Evolutionary conservation across 2,113 vertebrate species (phyloP).

Genomic region (Pan troglodytes): DNA sequence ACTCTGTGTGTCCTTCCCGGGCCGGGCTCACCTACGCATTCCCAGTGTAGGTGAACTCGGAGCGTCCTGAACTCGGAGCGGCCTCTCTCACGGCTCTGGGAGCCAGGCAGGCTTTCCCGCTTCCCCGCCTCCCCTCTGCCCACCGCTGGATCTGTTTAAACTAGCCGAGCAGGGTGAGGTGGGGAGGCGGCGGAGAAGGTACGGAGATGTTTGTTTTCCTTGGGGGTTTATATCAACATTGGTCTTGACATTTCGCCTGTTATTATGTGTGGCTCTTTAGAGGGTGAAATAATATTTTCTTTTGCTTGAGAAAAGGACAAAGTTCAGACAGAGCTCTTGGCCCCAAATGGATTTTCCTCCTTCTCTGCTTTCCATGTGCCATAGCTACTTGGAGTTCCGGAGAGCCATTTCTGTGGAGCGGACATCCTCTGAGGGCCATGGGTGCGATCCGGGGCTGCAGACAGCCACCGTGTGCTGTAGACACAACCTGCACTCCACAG

Average conservation of each 20-base stretch:
- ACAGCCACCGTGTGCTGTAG: accelerated
- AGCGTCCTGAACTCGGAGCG: background rate
- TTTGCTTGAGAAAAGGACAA: constrained; percentile 90
- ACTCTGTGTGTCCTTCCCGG: background rate
- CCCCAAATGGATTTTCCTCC: constrained; percentile 82
- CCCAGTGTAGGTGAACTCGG: background rate
- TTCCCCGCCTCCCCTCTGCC: constrained; percentile 61
- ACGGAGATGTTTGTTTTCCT: constrained; percentile 89
- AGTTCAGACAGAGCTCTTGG: constrained; percentile 86
- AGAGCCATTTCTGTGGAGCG: background rate
- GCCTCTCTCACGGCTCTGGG: background rate
- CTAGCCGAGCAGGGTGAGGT: constrained; percentile 83
- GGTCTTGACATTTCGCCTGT: constrained; percentile 90
- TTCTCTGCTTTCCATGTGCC: constrained; percentile 62
- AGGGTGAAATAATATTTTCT: constrained; percentile 91
- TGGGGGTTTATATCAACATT: constrained; percentile 89
- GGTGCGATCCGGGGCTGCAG: background rate
- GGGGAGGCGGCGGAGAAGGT: constrained; percentile 85
- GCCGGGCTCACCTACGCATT: background rate
- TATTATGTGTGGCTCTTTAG: constrained; percentile 90
- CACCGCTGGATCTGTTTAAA: constrained; percentile 84
- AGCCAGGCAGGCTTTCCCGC: background rate
- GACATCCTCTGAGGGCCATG: background rate
- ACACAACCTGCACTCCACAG: accelerated
- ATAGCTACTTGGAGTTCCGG: background rate